phyloP scores from a whole-genome alignment of 2,888 invertebrate genomes.

The Drosophila helvetica region DNA sequence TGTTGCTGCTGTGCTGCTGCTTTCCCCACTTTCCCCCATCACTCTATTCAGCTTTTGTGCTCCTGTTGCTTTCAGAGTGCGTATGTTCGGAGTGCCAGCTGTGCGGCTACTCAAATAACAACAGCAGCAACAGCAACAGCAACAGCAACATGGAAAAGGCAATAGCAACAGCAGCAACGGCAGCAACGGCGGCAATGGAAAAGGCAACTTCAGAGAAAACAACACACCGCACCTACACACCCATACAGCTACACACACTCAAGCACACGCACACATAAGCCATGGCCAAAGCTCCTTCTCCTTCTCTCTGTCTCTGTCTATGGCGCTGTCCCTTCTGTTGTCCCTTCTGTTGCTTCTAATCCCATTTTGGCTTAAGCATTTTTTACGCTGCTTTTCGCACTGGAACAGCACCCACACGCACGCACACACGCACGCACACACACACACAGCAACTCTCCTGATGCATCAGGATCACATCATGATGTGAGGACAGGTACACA shows the following conservation, averaged over 20 bases:
- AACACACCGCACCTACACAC: conserved; percentile 9
- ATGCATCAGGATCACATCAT: too few relatives aligned
- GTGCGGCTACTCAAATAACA: conserved; percentile 69
- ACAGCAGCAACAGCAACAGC: conserved; percentile 45
- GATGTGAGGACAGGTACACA: not conserved
- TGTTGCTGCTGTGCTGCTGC: not conserved
- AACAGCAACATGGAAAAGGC: conserved; percentile 6
- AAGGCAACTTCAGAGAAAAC: conserved; percentile 17
- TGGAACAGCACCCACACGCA: conserved; percentile 24
- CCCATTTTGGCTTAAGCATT: conserved; percentile 76
- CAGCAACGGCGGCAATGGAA: conserved; percentile 26
- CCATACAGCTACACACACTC: too few relatives aligned
- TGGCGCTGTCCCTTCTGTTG: conserved; percentile 18
- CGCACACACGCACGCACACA: conserved; percentile 18
- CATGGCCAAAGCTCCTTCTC: conserved; percentile 28
- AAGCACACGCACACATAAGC: conserved; percentile 17
- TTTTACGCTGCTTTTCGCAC: conserved; percentile 70
- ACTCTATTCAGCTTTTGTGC: not conserved
- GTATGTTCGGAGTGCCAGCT: conserved; percentile 54
- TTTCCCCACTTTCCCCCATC: not conserved
- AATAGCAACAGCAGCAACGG: conserved; percentile 26
- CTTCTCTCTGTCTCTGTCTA: not conserved
- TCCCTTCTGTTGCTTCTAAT: conserved; percentile 66
- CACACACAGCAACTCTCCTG: conserved; percentile 2
- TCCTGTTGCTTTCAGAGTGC: conserved; percentile 39